Evolutionary conservation across 2,113 vertebrate species (phyloP).

Genomic region (Casuarius casuarius): DNA sequence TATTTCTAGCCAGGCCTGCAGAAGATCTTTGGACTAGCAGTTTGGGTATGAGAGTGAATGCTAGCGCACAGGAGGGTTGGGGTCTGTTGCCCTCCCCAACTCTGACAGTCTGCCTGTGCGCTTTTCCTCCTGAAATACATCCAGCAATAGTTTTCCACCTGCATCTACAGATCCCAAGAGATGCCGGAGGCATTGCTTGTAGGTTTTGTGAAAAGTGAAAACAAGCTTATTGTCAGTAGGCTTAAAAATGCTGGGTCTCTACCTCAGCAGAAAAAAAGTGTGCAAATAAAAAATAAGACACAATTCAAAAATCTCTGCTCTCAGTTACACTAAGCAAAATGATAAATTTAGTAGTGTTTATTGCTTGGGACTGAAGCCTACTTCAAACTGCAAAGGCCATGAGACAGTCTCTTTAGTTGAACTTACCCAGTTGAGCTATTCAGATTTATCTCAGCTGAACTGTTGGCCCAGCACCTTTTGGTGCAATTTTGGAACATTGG

Average conservation of each 20-base stretch:
- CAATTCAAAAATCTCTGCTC: background rate
- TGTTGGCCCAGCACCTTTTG: background rate
- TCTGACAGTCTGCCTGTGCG: background rate
- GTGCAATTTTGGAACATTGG: background rate
- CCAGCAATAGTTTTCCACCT: conserved; percentile 61
- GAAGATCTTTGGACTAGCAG: background rate
- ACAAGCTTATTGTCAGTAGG: background rate
- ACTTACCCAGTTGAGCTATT: background rate
- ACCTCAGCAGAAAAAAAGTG: background rate
- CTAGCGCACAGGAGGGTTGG: background rate
- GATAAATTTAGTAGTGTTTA: background rate
- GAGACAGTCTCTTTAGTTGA: background rate
- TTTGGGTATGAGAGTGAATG: background rate
- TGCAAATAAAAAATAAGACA: background rate
- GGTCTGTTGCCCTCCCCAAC: background rate
- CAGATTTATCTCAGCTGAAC: background rate
- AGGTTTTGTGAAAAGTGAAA: background rate
- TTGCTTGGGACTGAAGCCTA: background rate
- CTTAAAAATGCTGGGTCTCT: background rate
- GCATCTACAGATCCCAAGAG: conserved; percentile 4
- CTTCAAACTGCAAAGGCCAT: background rate
- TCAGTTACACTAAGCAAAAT: background rate
- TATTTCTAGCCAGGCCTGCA: background rate
- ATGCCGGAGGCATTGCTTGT: conserved; percentile 6
- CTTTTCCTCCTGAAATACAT: conserved; percentile 2